phyloP scores from a whole-genome alignment of 2,113 vertebrate species.

The Sorex fumeus region DNA sequence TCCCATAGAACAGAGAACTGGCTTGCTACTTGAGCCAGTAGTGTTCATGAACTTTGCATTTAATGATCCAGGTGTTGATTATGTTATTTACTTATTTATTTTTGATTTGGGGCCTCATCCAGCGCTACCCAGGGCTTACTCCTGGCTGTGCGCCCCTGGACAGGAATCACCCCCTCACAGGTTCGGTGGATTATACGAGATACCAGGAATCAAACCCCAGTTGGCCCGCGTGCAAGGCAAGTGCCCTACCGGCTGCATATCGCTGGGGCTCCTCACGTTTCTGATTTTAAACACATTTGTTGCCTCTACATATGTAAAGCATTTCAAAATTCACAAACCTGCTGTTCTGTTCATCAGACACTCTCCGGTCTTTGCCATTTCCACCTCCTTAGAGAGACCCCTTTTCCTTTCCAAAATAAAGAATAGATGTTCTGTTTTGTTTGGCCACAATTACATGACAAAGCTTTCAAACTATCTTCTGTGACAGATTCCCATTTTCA shows the following conservation, averaged over 20 bases:
- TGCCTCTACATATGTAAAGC: not conserved
- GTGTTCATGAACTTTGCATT: not conserved
- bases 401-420: conserved; percentile 19
- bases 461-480: conserved; percentile 21
- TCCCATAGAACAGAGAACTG: not conserved
- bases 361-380: not conserved
- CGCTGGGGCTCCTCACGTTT: too few relatives aligned
- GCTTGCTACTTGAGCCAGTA: not conserved
- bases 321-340: not conserved
- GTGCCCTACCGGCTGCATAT: too few relatives aligned
- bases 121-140: too few relatives aligned
- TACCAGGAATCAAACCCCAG: too few relatives aligned
- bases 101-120: too few relatives aligned
- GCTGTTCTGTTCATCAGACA: not conserved
- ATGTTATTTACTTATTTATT: too few relatives aligned
- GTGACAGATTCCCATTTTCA: conserved; percentile 55
- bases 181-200: too few relatives aligned
- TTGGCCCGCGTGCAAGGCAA: too few relatives aligned
- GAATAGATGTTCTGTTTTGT: conserved; percentile 47
- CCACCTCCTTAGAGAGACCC: conserved; percentile 18
- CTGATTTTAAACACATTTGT: too few relatives aligned
- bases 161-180: too few relatives aligned
- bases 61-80: not conserved
- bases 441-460: conserved; percentile 54
- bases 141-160: too few relatives aligned